Evolutionary conservation across 1,140 invertebrate genomes (phyloP).

Genomic region (Orussus abietinus): DNA sequence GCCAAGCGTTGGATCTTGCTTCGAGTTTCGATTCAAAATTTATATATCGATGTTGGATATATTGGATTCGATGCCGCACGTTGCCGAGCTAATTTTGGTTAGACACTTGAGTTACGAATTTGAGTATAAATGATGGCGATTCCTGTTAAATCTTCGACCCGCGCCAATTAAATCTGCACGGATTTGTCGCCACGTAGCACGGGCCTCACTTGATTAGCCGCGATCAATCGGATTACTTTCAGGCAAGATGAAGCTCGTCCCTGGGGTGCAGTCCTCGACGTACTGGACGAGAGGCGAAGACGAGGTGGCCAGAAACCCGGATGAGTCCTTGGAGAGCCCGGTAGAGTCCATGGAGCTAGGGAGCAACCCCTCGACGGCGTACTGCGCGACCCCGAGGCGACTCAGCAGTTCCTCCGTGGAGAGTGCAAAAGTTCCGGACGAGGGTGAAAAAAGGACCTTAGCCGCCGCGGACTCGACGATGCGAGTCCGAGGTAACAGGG

Average conservation of each 20-base stretch:
- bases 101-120: too few relatives aligned
- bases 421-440: constrained; percentile 46
- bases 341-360: constrained; percentile 40
- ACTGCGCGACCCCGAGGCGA: constrained; percentile 44
- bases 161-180: too few relatives aligned
- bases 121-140: too few relatives aligned
- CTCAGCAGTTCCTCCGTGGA: constrained; percentile 49
- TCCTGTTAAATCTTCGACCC: too few relatives aligned
- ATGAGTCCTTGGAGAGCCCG: constrained; percentile 21
- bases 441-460: constrained; percentile 45
- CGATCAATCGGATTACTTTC: too few relatives aligned
- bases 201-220: too few relatives aligned
- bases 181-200: too few relatives aligned
- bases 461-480: constrained; percentile 44
- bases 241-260: constrained; percentile 26
- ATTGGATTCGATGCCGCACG: too few relatives aligned
- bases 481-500: constrained; percentile 25
- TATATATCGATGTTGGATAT: too few relatives aligned
- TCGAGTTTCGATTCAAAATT: too few relatives aligned
- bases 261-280: constrained; percentile 1
- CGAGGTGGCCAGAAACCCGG: constrained; percentile 29
- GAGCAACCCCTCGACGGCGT: constrained; percentile 41
- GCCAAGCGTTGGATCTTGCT: too few relatives aligned
- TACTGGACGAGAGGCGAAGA: constrained; percentile 24
- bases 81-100: too few relatives aligned